phyloP scores from a whole-genome alignment of 2,113 vertebrate genomes.

The Castor canadensis region DNA sequence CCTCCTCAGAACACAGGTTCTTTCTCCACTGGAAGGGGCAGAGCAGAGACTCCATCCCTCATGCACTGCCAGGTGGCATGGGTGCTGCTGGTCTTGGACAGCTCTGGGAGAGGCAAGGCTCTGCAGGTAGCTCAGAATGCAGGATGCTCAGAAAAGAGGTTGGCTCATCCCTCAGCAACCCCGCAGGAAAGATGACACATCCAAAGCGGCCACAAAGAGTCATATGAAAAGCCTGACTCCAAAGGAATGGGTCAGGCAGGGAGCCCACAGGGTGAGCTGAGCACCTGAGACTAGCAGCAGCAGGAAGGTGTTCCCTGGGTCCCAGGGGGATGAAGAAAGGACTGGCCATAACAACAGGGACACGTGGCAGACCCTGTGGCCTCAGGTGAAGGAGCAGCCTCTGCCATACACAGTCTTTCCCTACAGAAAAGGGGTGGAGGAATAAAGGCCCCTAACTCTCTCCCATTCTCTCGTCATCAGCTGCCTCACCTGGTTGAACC shows the following conservation, averaged over 20 bases:
- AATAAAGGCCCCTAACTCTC: too few species aligned
- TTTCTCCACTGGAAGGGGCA: background rate
- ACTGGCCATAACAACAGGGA: background rate
- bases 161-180: background rate
- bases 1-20: background rate
- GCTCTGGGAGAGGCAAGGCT: background rate
- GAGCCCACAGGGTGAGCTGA: fast-evolving
- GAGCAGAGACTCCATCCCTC: background rate
- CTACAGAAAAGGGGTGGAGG: too few species aligned
- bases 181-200: fast-evolving
- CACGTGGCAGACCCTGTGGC: background rate
- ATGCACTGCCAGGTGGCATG: background rate
- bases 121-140: fast-evolving
- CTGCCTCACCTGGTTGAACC: background rate
- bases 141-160: too few species aligned
- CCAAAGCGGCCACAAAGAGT: too few species aligned
- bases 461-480: too few species aligned
- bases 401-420: too few species aligned
- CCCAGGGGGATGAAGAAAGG: background rate
- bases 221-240: background rate
- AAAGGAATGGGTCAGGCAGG: fast-evolving
- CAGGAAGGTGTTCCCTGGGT: background rate
- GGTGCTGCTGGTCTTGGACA: fast-evolving
- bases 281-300: too few species aligned
- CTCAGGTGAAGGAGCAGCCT: background rate